Base-by-base conservation (phyloP, 2,797 vertebrate genomes). In the Enteromius radiatus region DNA sequence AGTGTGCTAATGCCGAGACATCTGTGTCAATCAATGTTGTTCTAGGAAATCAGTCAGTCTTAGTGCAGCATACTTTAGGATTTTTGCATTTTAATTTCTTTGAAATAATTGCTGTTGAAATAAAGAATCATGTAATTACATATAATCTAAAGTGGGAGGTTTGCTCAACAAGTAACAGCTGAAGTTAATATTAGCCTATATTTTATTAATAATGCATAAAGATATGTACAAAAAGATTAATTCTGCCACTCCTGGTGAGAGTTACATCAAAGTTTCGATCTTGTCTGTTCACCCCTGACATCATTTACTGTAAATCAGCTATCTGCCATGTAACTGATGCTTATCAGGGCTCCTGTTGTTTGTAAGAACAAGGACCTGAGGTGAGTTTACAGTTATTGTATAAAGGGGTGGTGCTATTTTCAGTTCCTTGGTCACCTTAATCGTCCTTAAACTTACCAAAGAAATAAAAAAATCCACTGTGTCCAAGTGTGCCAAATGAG, bases 291-390 rank as follows among this genome's bases (percentile, higher is more conserved):
- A 10, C 12, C 28, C 45, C 67, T 61, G 38, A 61, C 17, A 54
- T 17, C 0, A 31, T 75, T 41, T 75, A 65, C 61, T 75, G 45
- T 67, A 54, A 82, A 54, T 65, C 33, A 28, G 45, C 7, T 75
- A 52, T 63, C 36, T 77, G 38, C 26, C 28, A 5, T 49, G 28
- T 63, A 19, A 3, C 59, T 43, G 70, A 75, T 65, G 45, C 17
- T 41, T 75, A 82, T 75, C 70, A 31, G 71, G 19, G 28, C 12
- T 63, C 8, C 8, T 21, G 45, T 38, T 43, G 33, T 41, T 31
- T 33, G 6, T 14, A 41, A 8, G 17, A 9, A 67, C 9, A 65
- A 5, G 14, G 14, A 21, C 6, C 21, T 17, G n/a, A 28, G 15
- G 26, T 49, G 26, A 10, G 54, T 33, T n/a, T 26, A n/a, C 31